Evolutionary conservation across 2,113 vertebrate genomes (phyloP).

Genomic region (Mirza zaza): DNA sequence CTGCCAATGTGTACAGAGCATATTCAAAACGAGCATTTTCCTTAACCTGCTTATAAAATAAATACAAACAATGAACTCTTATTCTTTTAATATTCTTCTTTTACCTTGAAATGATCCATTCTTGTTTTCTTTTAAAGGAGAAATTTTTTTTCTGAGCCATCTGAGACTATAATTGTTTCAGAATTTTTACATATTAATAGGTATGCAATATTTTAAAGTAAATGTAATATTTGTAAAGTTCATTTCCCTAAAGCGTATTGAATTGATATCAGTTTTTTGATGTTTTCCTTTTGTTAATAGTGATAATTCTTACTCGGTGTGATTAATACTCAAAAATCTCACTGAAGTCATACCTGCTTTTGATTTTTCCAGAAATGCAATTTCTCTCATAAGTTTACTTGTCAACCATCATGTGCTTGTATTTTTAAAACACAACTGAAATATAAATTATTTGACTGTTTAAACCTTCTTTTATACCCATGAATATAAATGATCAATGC

Average conservation of each 20-base stretch:
- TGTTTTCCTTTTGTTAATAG: not conserved
- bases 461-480: not conserved
- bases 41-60: not conserved
- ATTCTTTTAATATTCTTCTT: slow-evolving; percentile 4
- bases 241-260: not conserved
- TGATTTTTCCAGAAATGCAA: slow-evolving; percentile 24
- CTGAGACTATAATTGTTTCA: not conserved
- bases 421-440: not conserved
- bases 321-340: not conserved
- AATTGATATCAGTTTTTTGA: not conserved
- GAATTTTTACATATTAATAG: not conserved
- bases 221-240: not conserved
- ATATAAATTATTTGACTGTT: not conserved
- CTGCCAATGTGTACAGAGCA: not conserved
- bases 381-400: not conserved
- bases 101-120: slow-evolving; percentile 16
- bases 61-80: not conserved
- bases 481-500: not conserved
- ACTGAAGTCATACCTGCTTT: not conserved
- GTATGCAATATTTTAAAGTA: not conserved
- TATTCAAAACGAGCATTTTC: slow-evolving; percentile 41
- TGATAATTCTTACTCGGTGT: not conserved
- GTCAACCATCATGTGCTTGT: not conserved
- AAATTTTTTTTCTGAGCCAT: not conserved
- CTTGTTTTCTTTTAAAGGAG: slow-evolving; percentile 11